Evolutionary conservation across 2,113 vertebrate species (phyloP).

Genomic region (Eclectus roratus): DNA sequence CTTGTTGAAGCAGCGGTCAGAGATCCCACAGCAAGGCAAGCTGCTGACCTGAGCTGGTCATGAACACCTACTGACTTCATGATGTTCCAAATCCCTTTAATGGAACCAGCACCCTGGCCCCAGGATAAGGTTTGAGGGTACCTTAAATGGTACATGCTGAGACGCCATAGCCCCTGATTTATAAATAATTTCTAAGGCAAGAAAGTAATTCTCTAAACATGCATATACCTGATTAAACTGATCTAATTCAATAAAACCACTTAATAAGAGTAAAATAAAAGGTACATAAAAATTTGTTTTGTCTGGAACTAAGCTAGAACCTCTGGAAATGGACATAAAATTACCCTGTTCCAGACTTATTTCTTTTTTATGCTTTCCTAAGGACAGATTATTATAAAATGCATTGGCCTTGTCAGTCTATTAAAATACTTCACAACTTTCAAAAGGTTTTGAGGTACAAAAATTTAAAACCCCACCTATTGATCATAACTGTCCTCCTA

Average conservation of each 20-base stretch:
- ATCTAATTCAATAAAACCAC: background rate
- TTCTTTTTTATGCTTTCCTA: background rate
- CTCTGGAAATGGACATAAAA: background rate
- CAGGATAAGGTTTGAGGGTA: accelerated
- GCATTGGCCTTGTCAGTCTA: background rate
- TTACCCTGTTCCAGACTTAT: background rate
- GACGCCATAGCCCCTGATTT: background rate
- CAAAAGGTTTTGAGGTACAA: background rate
- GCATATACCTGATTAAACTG: background rate
- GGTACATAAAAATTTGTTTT: background rate
- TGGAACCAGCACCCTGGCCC: background rate
- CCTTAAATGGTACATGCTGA: background rate
- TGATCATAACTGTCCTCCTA: background rate
- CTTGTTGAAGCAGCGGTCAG: background rate
- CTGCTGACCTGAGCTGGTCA: background rate
- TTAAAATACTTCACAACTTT: background rate
- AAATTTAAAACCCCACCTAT: background rate
- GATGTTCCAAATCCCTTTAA: background rate
- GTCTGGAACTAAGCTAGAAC: background rate
- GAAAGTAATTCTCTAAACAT: background rate
- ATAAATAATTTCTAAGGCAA: background rate
- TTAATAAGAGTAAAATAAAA: background rate
- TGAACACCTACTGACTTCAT: background rate
- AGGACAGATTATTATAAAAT: background rate
- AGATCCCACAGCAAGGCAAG: background rate